Conservation (phyloP, 2,888 invertebrate species). For the Melipona beecheii region DNA sequence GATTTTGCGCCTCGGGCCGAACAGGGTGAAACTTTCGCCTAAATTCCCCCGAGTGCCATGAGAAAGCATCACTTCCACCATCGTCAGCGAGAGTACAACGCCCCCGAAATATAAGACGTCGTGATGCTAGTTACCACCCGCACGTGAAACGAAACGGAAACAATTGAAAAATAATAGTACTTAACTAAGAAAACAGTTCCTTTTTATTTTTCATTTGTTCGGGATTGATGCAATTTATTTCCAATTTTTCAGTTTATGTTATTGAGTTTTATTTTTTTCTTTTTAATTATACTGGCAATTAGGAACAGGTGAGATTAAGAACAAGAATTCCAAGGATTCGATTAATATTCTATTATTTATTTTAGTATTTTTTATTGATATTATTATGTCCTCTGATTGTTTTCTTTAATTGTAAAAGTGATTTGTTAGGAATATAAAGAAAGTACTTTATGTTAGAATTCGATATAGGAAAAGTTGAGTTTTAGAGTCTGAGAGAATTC, state of each 20-base stretch:
- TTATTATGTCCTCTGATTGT: no score
- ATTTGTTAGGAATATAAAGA: not conserved
- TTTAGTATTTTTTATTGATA: not conserved
- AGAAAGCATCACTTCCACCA: conserved; percentile 22
- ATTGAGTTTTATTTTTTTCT: not conserved
- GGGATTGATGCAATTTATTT: not conserved
- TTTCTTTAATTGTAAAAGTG: no score
- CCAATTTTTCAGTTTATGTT: not conserved
- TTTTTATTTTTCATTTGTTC: not conserved
- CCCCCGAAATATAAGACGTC: conserved; percentile 3
- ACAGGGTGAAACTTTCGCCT: conserved; percentile 66
- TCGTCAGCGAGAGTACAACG: conserved; percentile 16
- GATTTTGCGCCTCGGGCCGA: conserved; percentile 62
- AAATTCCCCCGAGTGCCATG: conserved; percentile 75
- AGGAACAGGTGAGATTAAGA: no score
- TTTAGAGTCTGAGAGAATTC: no score
- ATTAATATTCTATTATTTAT: not conserved
- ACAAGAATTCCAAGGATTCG: no score
- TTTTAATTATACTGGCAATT: no score
- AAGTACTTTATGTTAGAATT: not conserved
- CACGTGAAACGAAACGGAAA: not conserved
- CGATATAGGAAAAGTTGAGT: not conserved
- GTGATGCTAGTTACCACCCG: not conserved
- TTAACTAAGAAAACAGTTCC: not conserved
- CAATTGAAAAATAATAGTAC: not conserved